phyloP scores from a whole-genome alignment of 2,797 vertebrate genomes.

The Anguilla megastoma region DNA sequence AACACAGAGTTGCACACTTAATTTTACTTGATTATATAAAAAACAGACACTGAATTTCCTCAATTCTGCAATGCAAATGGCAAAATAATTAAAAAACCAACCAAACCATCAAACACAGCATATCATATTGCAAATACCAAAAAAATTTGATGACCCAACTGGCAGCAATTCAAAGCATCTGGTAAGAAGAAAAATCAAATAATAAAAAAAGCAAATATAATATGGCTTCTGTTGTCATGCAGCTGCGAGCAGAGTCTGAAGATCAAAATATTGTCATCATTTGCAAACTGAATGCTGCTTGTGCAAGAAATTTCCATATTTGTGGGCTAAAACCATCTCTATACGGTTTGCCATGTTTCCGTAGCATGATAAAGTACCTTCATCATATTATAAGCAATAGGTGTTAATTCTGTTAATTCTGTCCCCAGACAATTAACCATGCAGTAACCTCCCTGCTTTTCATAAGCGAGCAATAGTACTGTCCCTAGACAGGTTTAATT shows the following conservation, averaged over 20 bases:
- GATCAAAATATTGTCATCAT: slow-evolving; percentile 30
- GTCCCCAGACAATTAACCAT: not conserved
- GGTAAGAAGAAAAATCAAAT: slow-evolving; percentile 40
- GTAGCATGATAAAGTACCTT: not conserved
- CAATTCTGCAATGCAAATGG: slow-evolving; percentile 25
- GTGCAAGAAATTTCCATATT: slow-evolving; percentile 36
- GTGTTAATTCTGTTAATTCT: not conserved
- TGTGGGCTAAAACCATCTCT: slow-evolving; percentile 23
- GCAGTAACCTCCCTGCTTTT: not conserved
- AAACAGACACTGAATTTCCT: slow-evolving; percentile 33
- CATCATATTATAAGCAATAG: not conserved
- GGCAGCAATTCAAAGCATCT: slow-evolving; percentile 46
- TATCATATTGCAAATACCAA: not conserved
- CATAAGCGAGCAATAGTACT: not conserved
- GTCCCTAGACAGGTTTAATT: not conserved
- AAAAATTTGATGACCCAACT: slow-evolving; percentile 32
- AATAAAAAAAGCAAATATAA: slow-evolving; percentile 44
- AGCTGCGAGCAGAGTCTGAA: slow-evolving; percentile 39
- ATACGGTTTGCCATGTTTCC: not conserved
- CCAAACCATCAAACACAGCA: slow-evolving; percentile 21
- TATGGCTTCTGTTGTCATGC: slow-evolving; percentile 50
- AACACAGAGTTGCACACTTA: slow-evolving; percentile 54
- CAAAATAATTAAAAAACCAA: slow-evolving; percentile 20
- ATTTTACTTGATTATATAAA: not conserved
- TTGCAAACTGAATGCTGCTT: slow-evolving; percentile 34